Percentiles rank a stretch among this genome's conserved stretches.
Evolutionary conservation across 92 coral and sea anemone genomes (phyloP).

Genomic region (Parazoanthus darwini): DNA sequence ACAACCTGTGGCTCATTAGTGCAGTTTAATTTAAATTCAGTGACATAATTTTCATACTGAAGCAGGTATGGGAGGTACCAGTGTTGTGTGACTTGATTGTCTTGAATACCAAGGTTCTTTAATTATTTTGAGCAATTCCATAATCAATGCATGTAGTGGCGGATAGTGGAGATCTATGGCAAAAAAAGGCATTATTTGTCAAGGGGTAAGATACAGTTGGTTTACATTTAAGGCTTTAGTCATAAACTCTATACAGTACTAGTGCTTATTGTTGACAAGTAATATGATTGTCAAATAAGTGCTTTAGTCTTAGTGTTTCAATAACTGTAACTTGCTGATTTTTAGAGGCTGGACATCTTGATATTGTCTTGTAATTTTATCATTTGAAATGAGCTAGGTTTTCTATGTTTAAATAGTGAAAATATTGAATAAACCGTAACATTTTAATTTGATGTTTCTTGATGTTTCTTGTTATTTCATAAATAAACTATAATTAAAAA

Average conservation of each 20-base stretch:
- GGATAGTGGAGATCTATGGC: constrained; percentile 3
- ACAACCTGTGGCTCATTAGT: background rate
- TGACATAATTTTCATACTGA: background rate
- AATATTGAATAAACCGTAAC: too few species aligned
- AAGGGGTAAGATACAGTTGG: background rate
- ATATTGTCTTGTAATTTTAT: too few species aligned
- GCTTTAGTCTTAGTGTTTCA: background rate
- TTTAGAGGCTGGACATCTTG: too few species aligned
- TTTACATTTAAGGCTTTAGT: background rate
- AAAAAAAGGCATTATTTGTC: background rate
- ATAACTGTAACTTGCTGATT: too few species aligned
- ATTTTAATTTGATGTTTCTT: too few species aligned
- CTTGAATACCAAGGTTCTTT: background rate
- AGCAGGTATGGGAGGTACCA: background rate
- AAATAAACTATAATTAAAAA: too few species aligned
- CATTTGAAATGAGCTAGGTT: too few species aligned
- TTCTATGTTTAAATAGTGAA: too few species aligned
- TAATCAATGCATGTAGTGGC: too few species aligned
- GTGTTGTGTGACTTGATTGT: background rate
- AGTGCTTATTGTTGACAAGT: background rate
- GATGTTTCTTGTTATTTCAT: too few species aligned
- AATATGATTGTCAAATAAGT: background rate
- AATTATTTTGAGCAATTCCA: background rate
- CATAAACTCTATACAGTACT: background rate
- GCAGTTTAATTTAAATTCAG: background rate